Percentiles rank a stretch among this genome's conserved stretches.
These are phyloP conservation scores for Neria commutata DNA, from an alignment of 2,888 invertebrate genomes.

Conservation along the genomic window DNA sequence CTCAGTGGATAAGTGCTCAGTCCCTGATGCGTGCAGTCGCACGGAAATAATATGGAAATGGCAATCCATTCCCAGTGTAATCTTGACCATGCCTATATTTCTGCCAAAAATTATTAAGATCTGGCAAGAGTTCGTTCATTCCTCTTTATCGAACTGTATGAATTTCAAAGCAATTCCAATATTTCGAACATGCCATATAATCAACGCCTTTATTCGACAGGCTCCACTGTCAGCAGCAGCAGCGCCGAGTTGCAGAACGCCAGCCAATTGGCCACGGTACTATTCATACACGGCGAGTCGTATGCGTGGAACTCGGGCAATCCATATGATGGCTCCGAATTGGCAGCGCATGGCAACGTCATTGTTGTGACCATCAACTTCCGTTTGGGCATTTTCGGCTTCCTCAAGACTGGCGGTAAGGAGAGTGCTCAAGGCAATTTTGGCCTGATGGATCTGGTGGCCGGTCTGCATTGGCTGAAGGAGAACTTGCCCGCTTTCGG, in stretches of 20 bases:
- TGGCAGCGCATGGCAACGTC: conserved; percentile 89
- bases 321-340: conserved; percentile 94
- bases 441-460: conserved; percentile 90
- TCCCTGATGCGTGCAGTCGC: no score
- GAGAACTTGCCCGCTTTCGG: conserved; percentile 95
- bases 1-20: no score
- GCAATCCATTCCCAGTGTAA: no score
- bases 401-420: conserved; percentile 87
- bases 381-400: conserved; percentile 86
- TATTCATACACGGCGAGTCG: conserved; percentile 93
- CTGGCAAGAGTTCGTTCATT: no score
- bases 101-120: no score
- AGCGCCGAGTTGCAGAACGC: conserved; percentile 24
- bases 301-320: conserved; percentile 98
- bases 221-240: conserved; percentile 21
- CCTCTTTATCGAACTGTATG: no score
- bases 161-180: no score
- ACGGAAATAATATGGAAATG: no score
- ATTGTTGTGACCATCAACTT: conserved; percentile 92
- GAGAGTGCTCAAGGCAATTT: conserved; percentile 90
- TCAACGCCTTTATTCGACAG: no score
- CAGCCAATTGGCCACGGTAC: conserved; percentile 73
- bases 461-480: conserved; percentile 94
- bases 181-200: no score
- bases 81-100: no score